Percentiles rank a stretch among this genome's conserved stretches.
Evolutionary conservation across 2,888 invertebrate genomes (phyloP).

Genomic region (Meiosimyza decipiens): DNA sequence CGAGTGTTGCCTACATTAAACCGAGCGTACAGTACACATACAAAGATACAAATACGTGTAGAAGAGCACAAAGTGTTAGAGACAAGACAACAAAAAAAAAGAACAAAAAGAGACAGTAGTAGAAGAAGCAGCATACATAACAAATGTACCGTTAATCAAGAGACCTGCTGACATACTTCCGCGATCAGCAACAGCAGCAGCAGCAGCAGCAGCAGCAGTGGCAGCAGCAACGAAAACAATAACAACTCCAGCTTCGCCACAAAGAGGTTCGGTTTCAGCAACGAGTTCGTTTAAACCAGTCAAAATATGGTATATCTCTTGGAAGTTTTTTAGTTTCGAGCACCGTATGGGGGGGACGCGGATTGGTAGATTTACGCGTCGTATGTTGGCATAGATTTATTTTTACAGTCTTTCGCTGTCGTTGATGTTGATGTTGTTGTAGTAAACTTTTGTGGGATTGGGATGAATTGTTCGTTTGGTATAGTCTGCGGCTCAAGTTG

Average conservation of each 20-base stretch:
- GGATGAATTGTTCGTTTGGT: not conserved
- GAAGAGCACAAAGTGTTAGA: constrained; percentile 44
- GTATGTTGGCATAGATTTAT: constrained; percentile 33
- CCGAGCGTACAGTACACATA: constrained; percentile 1
- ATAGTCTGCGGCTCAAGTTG: not conserved
- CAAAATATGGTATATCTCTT: not conserved
- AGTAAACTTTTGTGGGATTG: constrained; percentile 11
- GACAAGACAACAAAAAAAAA: constrained; percentile 34
- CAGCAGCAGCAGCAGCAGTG: constrained; percentile 53
- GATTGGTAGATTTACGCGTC: constrained; percentile 23
- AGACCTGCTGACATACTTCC: constrained; percentile 69
- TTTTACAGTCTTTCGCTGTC: constrained; percentile 19
- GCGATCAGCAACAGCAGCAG: constrained; percentile 55
- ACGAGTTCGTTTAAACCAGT: constrained; percentile 18
- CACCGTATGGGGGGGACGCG: not conserved
- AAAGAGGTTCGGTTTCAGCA: constrained; percentile 17
- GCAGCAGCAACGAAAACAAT: constrained; percentile 28
- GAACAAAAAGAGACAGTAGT: constrained; percentile 39
- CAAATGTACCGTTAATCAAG: constrained; percentile 65
- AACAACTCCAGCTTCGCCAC: constrained; percentile 25
- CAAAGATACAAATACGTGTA: constrained; percentile 5
- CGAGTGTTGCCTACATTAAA: constrained; percentile 46
- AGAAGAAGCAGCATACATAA: constrained; percentile 49
- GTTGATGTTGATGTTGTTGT: not conserved
- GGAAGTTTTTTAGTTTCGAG: constrained; percentile 13